phyloP scores from a whole-genome alignment of 2,888 invertebrate species.

The Tineola bisselliella region DNA sequence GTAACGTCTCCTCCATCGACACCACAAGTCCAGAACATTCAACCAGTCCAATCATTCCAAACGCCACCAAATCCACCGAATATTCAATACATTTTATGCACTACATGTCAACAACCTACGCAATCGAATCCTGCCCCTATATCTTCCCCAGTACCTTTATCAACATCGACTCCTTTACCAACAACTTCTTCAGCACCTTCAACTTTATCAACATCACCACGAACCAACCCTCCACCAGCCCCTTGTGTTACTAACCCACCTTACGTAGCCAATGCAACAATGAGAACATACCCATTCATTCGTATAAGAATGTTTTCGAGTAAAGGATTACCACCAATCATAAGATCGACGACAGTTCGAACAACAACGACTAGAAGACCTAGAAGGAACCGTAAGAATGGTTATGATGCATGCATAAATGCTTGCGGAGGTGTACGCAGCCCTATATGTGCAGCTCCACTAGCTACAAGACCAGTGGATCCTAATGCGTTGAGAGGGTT shows the following conservation, averaged over 20 bases:
- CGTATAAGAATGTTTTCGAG: conserved; percentile 45
- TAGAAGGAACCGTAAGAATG: conserved; percentile 31
- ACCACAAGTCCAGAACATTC: conserved; percentile 3
- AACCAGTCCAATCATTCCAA: background rate
- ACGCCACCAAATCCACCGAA: conserved; percentile 5
- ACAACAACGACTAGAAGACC: conserved; percentile 26
- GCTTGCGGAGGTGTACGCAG: conserved; percentile 41
- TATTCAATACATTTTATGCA: conserved; percentile 5
- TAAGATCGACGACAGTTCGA: conserved; percentile 30
- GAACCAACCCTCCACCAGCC: background rate
- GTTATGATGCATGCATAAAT: conserved; percentile 41
- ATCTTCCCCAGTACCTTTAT: background rate
- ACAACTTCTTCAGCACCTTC: conserved; percentile 7
- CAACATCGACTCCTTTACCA: conserved; percentile 14
- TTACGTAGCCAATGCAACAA: background rate
- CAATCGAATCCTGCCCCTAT: conserved; percentile 9
- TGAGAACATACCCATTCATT: conserved; percentile 21
- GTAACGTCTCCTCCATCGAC: background rate
- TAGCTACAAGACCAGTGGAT: conserved; percentile 34
- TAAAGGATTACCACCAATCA: conserved; percentile 26
- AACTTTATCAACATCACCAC: background rate
- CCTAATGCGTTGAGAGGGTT: conserved; percentile 50
- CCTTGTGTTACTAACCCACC: background rate
- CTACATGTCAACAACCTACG: conserved; percentile 11
- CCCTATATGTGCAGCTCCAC: conserved; percentile 47